Evolutionary conservation across 2,113 vertebrate species (phyloP), one percentile per base, ranked within the genome.

Genomic region (Chlamydotis undulata): DNA sequence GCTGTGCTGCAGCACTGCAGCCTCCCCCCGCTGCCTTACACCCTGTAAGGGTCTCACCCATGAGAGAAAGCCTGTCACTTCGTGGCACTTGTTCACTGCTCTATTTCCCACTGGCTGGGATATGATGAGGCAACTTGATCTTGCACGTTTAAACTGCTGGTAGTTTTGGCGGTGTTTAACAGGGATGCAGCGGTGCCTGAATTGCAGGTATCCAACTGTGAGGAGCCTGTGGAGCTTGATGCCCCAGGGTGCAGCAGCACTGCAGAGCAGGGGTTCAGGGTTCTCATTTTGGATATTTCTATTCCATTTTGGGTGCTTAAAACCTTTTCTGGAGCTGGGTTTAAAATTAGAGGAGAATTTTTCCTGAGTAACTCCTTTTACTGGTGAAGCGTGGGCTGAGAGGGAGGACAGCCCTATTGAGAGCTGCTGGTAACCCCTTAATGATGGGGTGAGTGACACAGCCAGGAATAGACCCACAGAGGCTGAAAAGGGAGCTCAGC

Each of bases 321-420:
- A 91, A 53, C 65, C 65, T 93, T 78, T 92, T 89, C 80, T 92
- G 73, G 21, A 82, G 33, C 67, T 65, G 12, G 6, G n/a, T 96
- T 96, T 96, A 90, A 96, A 96, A 96, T 96, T 82, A 96, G 93
- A 88, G 78, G 79, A 90, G 77, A 59, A n/a, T 87, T 94, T 78
- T 91, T 82, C 86, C 75, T 74, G 63, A 92, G 83, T 87, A 94
- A 91, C 81, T 95, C 81, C 81, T 93, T 93, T 93, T 57, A 69
- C 84, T 76, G 84, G 91, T 0, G 0, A 91, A 96, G 94, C 49
- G 91, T 96, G 84, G 94, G 96, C 80, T 94, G 93, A 95, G 94
- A 96, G 93, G 93, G 95, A 97, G 93, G 91, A 95, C 96, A 95
- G 86, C 86, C 96, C 95, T 94, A 87, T 60, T 94, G 95, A 96